phyloP scores from a whole-genome alignment of 2,113 vertebrate genomes.

The Podarcis cretensis region DNA sequence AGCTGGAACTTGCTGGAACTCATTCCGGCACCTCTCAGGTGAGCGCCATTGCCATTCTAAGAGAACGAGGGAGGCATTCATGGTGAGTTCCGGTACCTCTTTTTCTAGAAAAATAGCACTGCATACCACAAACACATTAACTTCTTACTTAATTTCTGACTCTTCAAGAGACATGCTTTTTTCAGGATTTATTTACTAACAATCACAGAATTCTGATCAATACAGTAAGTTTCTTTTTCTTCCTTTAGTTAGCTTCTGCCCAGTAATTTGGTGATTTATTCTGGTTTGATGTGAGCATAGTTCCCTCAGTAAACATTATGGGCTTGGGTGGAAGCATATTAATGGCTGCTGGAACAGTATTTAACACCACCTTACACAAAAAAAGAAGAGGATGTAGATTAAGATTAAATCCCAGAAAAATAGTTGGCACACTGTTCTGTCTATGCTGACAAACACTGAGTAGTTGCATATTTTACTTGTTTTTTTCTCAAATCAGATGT shows the following conservation, averaged over 20 bases:
- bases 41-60: no score
- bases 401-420: background rate
- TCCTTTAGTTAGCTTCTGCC: background rate
- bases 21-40: no score
- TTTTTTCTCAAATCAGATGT: slow-evolving; percentile 45
- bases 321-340: no score
- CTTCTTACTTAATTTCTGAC: background rate
- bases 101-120: no score
- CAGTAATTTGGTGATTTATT: background rate
- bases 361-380: background rate
- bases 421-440: background rate
- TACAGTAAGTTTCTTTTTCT: background rate
- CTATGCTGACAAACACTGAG: background rate
- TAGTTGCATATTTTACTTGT: background rate
- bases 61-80: no score
- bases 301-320: background rate
- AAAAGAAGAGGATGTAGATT: background rate
- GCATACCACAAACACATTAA: no score
- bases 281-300: background rate
- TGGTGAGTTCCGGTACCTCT: no score
- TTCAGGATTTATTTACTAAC: background rate
- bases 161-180: background rate
- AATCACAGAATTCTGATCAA: background rate
- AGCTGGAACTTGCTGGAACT: no score
- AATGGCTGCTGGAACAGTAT: background rate